Base-by-base conservation (phyloP, 2,797 vertebrate species). In the Xenopus petersii region DNA sequence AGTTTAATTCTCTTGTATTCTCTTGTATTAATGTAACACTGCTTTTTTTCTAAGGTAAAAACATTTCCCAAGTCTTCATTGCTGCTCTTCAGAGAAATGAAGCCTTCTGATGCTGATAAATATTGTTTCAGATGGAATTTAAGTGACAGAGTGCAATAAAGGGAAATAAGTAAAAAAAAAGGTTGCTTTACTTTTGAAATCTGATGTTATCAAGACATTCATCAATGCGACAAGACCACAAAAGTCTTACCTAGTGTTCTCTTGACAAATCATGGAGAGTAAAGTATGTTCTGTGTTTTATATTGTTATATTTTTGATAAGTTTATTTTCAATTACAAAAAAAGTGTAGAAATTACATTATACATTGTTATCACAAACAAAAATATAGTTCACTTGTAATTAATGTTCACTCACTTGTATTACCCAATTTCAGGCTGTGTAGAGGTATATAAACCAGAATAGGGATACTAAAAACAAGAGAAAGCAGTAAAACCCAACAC, bases 191-290 rank as follows among this genome's bases (percentile, higher is more conserved):
- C 59, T 77, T 77, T 73, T 77, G 56, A 77, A 77, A 72, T 64
- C 64, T 73, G 70, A 77, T 69, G 76, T 60, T 61, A 78, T 73
- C 76, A 70, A 73, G 76, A 78, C 66, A 78, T 78, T 78, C 71
- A 78, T 78, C 76, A 78, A 78, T 73, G 71, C 69, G 71, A 78
- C 71, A 73, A 15, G 61, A 73, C 76, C 73, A 78, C 76, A 78
- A 73, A 77, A 78, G 71, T 60, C 66, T 73, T 69, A 58, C 74
- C 59, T 5, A 73, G n/a, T 64, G 71, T 70, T 78, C 76, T 78
- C 66, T 49, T 73, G 76, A 78, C 65, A 73, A 78, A 64, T 73
- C 75, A 30, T 16, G 12, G 54, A 51, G 42, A 30, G 70, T 65
- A 54, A 62, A 64, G 66, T 15, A 54, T 73, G 66, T 70, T 64